A percentile compares a stretch with the other conserved stretches of the same genome.
phyloP scores from a whole-genome alignment of 2,888 invertebrate genomes.

The Hydroisotoma schaefferi region DNA sequence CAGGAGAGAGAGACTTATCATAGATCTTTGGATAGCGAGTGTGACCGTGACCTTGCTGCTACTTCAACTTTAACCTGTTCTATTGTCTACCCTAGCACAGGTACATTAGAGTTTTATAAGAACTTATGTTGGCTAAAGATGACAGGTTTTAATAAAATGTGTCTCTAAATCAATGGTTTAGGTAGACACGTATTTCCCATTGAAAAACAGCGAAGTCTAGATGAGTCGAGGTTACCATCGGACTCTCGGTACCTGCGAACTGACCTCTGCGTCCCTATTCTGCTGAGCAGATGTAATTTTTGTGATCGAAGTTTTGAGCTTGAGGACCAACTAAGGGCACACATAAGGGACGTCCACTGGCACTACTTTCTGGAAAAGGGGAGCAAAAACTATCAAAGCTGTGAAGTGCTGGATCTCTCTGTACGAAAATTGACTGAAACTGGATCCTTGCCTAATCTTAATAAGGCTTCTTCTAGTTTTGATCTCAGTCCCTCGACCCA shows the following conservation, averaged over 20 bases:
- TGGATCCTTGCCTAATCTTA: constrained; percentile 7
- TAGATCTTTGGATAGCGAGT: not conserved
- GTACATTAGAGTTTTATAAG: too few relatives aligned
- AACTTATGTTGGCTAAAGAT: too few relatives aligned
- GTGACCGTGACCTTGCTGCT: not conserved
- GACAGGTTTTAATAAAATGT: too few relatives aligned
- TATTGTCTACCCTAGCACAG: constrained; percentile 5
- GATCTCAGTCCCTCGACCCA: too few relatives aligned
- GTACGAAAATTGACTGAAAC: constrained; percentile 8
- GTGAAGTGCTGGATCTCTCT: constrained; percentile 5
- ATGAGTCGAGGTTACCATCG: constrained; percentile 13
- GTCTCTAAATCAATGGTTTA: not conserved
- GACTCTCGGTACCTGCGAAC: constrained; percentile 22
- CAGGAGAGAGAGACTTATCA: not conserved
- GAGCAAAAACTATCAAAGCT: not conserved
- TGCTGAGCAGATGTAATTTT: constrained; percentile 28
- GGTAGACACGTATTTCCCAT: constrained; percentile 5
- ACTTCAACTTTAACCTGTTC: constrained; percentile 11
- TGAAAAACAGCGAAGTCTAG: constrained; percentile 29
- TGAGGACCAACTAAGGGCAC: constrained; percentile 27
- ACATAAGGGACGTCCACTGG: constrained; percentile 27
- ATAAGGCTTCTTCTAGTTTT: not conserved
- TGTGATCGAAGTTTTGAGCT: constrained; percentile 33
- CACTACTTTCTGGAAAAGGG: constrained; percentile 26
- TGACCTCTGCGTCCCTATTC: constrained; percentile 26